Conservation (phyloP, 2,113 vertebrate genomes). For the Tragelaphus buxtoni region DNA sequence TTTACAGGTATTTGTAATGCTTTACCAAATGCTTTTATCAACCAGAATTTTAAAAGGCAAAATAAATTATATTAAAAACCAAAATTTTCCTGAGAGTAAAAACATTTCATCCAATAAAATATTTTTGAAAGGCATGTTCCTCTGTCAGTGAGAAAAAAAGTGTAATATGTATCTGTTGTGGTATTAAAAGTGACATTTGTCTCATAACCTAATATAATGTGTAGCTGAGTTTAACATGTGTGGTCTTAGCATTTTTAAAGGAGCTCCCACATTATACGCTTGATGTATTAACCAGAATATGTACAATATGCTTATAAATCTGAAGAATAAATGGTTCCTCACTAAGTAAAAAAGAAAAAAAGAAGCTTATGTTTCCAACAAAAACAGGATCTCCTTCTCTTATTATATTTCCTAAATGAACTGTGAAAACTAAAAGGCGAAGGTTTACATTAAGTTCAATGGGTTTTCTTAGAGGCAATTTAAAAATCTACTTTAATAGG, state of each 20-base stretch:
- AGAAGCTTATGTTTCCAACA: constrained; percentile 51
- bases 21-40: constrained; percentile 80
- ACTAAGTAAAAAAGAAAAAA: constrained; percentile 45
- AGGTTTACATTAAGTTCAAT: background rate
- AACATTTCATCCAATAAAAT: constrained; percentile 84
- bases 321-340: constrained; percentile 54
- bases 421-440: background rate
- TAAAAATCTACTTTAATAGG: background rate
- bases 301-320: constrained; percentile 50
- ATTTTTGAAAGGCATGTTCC: constrained; percentile 83
- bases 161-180: constrained; percentile 78
- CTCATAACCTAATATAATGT: constrained; percentile 78
- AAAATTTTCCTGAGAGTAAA: constrained; percentile 80
- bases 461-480: background rate
- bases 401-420: background rate
- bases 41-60: constrained; percentile 81
- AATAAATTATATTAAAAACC: constrained; percentile 83
- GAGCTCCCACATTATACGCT: constrained; percentile 23
- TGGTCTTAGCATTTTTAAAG: constrained; percentile 78
- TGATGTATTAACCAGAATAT: constrained; percentile 33
- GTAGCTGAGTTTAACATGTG: constrained; percentile 77
- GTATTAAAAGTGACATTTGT: constrained; percentile 77
- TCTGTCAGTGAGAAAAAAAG: constrained; percentile 71
- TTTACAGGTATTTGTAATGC: constrained; percentile 86
- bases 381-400: background rate